phyloP scores from a whole-genome alignment of 2,888 invertebrate genomes.

The Mylabris sibirica region DNA sequence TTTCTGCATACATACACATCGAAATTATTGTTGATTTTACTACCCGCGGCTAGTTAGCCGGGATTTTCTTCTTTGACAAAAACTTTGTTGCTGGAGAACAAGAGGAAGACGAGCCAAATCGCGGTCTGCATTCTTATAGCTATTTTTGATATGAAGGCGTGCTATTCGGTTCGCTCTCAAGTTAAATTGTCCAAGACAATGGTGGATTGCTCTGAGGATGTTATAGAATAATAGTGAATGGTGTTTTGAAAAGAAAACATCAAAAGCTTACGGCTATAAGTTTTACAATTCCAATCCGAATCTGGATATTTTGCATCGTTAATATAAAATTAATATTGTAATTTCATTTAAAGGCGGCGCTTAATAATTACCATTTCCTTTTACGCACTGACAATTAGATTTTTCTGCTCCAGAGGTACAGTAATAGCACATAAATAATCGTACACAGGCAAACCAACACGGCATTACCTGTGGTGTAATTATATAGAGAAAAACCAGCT shows the following conservation, averaged over 20 bases:
- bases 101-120: background rate
- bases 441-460: constrained; percentile 20
- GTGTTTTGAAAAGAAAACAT: background rate
- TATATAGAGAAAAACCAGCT: constrained; percentile 35
- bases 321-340: constrained; percentile 2
- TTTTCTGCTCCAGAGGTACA: constrained; percentile 35
- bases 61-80: constrained; percentile 3
- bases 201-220: background rate
- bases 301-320: background rate
- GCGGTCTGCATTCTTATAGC: background rate
- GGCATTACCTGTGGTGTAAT: constrained; percentile 39
- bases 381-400: constrained; percentile 36
- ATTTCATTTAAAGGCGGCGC: background rate
- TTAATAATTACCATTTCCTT: constrained; percentile 17
- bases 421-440: constrained; percentile 43
- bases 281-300: background rate
- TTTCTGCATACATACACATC: background rate
- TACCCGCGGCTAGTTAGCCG: constrained; percentile 3
- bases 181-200: constrained; percentile 14
- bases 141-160: constrained; percentile 5
- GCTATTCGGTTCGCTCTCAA: background rate
- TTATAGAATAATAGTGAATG: background rate
- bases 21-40: constrained; percentile 10
- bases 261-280: background rate
- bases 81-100: background rate